phyloP scores from a whole-genome alignment of 2,888 invertebrate genomes.

The Craniophora ligustri region DNA sequence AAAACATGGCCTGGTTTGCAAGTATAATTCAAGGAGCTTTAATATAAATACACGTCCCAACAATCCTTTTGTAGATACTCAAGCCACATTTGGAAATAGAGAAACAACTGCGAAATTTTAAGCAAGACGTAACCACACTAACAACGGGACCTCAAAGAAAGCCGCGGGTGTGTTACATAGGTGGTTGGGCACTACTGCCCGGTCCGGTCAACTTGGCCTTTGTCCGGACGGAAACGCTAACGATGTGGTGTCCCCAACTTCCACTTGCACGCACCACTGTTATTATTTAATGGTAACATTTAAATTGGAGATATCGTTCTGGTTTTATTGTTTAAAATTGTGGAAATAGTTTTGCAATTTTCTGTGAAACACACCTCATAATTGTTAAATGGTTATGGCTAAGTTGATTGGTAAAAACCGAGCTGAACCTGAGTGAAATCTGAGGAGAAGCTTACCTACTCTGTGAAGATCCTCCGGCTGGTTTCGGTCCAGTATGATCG shows the following conservation, averaged over 20 bases:
- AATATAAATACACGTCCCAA: too few relatives aligned
- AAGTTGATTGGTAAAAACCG: too few relatives aligned
- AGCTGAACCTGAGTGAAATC: too few relatives aligned
- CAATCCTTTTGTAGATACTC: too few relatives aligned
- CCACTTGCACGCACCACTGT: conserved; percentile 70
- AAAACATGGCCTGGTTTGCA: too few relatives aligned
- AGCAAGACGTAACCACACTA: conserved; percentile 32
- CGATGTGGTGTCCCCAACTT: conserved; percentile 71
- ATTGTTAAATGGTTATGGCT: too few relatives aligned
- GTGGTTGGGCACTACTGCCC: conserved; percentile 28
- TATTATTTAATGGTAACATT: conserved; percentile 75
- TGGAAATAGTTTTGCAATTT: too few relatives aligned
- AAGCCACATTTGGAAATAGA: background rate
- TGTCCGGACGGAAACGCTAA: conserved; percentile 64
- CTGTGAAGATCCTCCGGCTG: too few relatives aligned
- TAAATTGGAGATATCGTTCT: background rate
- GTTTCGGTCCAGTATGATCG: too few relatives aligned
- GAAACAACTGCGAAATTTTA: conserved; percentile 26
- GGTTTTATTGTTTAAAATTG: background rate
- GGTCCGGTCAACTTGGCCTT: conserved; percentile 56
- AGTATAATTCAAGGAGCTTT: too few relatives aligned
- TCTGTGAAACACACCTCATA: too few relatives aligned
- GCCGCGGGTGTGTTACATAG: conserved; percentile 28
- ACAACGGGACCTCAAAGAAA: conserved; percentile 39
- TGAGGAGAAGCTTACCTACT: too few relatives aligned